A percentile compares a stretch with the other conserved stretches of the same genome.
These are phyloP conservation scores for Sarcophaga caerulescens DNA, from an alignment of 2,888 invertebrate genomes.

Conservation along the genomic window DNA sequence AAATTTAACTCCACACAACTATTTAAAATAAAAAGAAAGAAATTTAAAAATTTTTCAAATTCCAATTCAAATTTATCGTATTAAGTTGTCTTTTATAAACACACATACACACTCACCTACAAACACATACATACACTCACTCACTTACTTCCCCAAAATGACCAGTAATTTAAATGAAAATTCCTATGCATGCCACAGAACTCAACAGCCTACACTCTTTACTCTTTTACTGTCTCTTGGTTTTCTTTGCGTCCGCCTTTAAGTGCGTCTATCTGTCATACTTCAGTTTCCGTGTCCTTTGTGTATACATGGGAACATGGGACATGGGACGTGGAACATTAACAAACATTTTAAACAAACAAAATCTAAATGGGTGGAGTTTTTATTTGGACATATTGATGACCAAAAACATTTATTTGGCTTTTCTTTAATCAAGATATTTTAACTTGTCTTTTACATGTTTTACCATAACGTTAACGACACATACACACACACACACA, in stretches of 20 bases:
- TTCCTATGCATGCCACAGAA: background rate
- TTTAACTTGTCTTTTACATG: conserved; percentile 56
- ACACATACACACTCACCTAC: background rate
- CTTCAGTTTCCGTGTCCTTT: conserved; percentile 51
- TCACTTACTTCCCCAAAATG: no score
- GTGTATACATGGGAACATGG: conserved; percentile 1
- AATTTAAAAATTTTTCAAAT: background rate
- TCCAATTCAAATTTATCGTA: conserved; percentile 27
- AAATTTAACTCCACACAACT: background rate
- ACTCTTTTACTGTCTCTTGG: background rate
- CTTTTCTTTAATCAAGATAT: conserved; percentile 67
- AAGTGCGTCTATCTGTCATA: conserved; percentile 44
- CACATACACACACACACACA: no score
- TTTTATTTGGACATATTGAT: conserved; percentile 66
- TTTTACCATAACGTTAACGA: conserved; percentile 38
- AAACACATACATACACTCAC: background rate
- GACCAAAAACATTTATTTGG: conserved; percentile 68
- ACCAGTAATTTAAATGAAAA: background rate
- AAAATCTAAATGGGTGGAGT: conserved; percentile 62
- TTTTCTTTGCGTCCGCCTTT: background rate
- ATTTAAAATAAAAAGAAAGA: background rate
- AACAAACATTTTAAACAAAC: conserved; percentile 23
- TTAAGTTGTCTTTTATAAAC: conserved; percentile 35
- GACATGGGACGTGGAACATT: conserved; percentile 52
- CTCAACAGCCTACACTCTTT: background rate